These are phyloP conservation scores for Tenebrio molitor DNA, from an alignment of 1,140 invertebrate species.

Conservation along the genomic window DNA sequence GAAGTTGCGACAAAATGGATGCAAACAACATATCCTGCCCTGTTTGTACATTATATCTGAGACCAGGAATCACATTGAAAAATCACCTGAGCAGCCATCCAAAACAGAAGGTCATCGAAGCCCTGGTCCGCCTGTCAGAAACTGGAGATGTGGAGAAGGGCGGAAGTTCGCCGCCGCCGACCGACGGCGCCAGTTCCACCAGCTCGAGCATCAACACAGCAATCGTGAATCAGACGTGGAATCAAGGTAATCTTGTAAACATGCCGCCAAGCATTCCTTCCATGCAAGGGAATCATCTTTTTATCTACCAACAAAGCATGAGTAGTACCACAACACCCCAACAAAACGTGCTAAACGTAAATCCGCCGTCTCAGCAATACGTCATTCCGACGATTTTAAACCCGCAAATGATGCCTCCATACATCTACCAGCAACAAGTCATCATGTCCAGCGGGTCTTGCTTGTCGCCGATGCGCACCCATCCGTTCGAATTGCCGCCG, in stretches of 20 bases:
- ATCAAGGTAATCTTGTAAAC: constrained; percentile 40
- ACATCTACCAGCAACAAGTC: constrained; percentile 71
- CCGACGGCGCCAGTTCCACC: not conserved
- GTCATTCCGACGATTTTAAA: constrained; percentile 69
- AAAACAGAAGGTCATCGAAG: constrained; percentile 88
- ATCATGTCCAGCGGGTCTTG: constrained; percentile 68
- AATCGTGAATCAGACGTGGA: constrained; percentile 50
- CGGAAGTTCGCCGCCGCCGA: not conserved
- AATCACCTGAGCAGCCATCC: constrained; percentile 86
- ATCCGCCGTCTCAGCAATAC: constrained; percentile 70
- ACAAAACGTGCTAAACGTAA: constrained; percentile 59
- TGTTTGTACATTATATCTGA: constrained; percentile 84
- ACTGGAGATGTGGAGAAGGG: constrained; percentile 43
- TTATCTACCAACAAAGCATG: constrained; percentile 73
- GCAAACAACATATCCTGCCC: constrained; percentile 74
- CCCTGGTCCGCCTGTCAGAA: constrained; percentile 72
- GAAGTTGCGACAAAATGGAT: constrained; percentile 55
- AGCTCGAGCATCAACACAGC: constrained; percentile 44
- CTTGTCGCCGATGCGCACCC: constrained; percentile 53
- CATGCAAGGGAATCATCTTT: constrained; percentile 65
- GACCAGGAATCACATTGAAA: constrained; percentile 84
- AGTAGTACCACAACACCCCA: constrained; percentile 69
- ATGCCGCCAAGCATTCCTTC: constrained; percentile 46
- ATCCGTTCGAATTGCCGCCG: constrained; percentile 55
- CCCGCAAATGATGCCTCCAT: constrained; percentile 72